Evolutionary conservation across 2,888 invertebrate genomes (phyloP), one percentile per base, ranked within the genome.

Genomic region (Seira ritae): DNA sequence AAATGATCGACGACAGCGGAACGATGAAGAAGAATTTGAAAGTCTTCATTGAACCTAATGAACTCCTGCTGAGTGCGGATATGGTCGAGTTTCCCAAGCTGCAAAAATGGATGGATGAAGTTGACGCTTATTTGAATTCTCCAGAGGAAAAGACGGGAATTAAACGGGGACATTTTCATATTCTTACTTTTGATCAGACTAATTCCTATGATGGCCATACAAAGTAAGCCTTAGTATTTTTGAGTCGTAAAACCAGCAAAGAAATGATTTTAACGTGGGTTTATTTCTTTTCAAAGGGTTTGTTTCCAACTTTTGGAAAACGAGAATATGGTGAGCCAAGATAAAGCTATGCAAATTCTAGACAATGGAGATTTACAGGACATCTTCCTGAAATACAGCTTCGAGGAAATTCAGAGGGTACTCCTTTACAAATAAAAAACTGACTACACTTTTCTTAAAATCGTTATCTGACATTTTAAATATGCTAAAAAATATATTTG

Each of bases 281-380:
- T n/a, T n/a, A n/a, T n/a, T n/a, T n/a, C n/a, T n/a, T n/a, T n/a
- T n/a, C n/a, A n/a, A n/a, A 88, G 88, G 74, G 84, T 88, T 10
- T 88, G 88, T 60, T 88, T 88, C 77, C 88, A 88, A 71, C 73
- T 88, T 0, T 74, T 88, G 69, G 88, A 88, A 73, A 88, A 88
- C 75, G 88, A 88, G 65, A 88, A 88, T 77, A 85, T 88, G 87
- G 75, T 88, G n/a, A 85, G 80, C 67, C 88, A 86, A 72, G 87
- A 88, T 23, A 88, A 88, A 65, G 87, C 88, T 0, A 31, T 88
- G 17, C 87, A 88, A 68, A 84, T 88, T 46, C 66, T 88, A 8
- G 86, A 86, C 24, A 87, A 85, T 74, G 87, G 86, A n/a, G 88
- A 88, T n/a, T 37, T 88, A 0, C 87, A 88, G 84, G 87, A 88